phyloP scores from a whole-genome alignment of 2,888 invertebrate genomes.

The Caenorhabditis sp. region DNA sequence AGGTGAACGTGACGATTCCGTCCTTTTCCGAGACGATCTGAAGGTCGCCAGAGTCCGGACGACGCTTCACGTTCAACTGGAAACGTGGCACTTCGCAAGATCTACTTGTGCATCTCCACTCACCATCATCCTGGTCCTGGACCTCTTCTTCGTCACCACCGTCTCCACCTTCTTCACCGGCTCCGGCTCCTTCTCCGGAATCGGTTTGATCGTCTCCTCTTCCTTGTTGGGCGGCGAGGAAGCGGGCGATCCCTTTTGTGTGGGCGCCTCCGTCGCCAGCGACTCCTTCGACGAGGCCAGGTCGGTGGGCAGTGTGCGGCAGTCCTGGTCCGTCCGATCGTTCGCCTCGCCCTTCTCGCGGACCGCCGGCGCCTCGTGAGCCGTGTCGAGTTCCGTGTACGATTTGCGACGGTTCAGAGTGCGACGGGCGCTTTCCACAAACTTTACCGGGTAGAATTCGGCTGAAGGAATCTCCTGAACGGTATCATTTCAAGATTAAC shows the following conservation, averaged over 20 bases:
- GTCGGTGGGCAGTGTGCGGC: slow-evolving; percentile 13
- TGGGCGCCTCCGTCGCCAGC: slow-evolving; percentile 9
- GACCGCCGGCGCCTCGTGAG: slow-evolving; percentile 44
- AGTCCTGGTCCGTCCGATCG: slow-evolving; percentile 48
- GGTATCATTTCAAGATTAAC: too few relatives aligned
- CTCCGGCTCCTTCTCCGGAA: neutral
- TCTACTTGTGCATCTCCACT: neutral
- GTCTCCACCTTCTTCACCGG: slow-evolving; percentile 1
- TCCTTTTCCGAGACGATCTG: slow-evolving; percentile 16
- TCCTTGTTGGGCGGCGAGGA: neutral
- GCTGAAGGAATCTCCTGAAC: slow-evolving; percentile 47
- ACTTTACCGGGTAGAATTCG: slow-evolving; percentile 39
- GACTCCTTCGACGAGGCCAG: slow-evolving; percentile 15
- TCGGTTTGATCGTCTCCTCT: neutral
- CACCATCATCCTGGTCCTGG: neutral
- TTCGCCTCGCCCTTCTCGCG: slow-evolving; percentile 44
- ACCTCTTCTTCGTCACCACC: neutral
- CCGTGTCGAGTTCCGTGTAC: slow-evolving; percentile 29
- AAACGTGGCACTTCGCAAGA: neutral
- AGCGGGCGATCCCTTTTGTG: slow-evolving; percentile 10
- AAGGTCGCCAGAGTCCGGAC: slow-evolving; percentile 42
- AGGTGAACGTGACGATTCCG: slow-evolving; percentile 32
- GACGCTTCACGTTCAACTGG: slow-evolving; percentile 21
- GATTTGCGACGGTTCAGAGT: slow-evolving; percentile 7
- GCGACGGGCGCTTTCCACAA: slow-evolving; percentile 7